Percentiles rank a stretch among this genome's conserved stretches.
Evolutionary conservation across 2,797 vertebrate species (phyloP).

Genomic region (Pristis pectinata): DNA sequence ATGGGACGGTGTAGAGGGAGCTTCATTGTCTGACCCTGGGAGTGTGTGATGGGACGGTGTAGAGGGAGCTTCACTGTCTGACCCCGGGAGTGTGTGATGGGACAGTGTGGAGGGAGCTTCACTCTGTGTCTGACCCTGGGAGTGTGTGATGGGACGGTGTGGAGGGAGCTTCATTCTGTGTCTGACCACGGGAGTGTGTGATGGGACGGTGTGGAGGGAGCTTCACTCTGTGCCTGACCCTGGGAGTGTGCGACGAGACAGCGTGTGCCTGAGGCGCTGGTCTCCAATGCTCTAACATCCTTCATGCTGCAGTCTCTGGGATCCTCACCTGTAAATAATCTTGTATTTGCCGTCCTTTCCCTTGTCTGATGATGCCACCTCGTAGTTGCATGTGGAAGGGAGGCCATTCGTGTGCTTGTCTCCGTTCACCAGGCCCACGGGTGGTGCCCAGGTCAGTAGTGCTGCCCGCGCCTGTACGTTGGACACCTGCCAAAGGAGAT

Average conservation of each 20-base stretch:
- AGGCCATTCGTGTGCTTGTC: conserved; percentile 74
- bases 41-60: conserved; percentile 1
- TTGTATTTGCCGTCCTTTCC: conserved; percentile 90
- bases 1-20: neutral
- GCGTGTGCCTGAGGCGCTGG: neutral
- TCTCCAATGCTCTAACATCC: neutral
- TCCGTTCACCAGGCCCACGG: conserved; percentile 70
- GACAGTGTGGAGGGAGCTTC: neutral
- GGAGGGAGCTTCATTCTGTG: neutral
- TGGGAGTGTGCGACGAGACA: neutral
- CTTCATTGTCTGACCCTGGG: neutral
- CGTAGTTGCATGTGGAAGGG: conserved; percentile 81
- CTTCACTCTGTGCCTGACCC: neutral
- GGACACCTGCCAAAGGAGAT: conserved; percentile 63
- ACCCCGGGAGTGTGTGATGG: neutral
- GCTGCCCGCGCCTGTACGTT: conserved; percentile 82
- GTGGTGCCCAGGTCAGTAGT: conserved; percentile 78
- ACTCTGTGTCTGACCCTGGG: neutral
- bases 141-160: neutral
- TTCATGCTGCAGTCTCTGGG: neutral
- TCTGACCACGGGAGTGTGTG: neutral
- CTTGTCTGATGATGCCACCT: conserved; percentile 90
- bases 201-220: neutral
- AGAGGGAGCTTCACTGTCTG: neutral
- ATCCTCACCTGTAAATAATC: conserved; percentile 80